These are phyloP conservation scores for Rutilus rutilus DNA, from an alignment of 2,113 vertebrate genomes.

Conservation along the genomic window DNA sequence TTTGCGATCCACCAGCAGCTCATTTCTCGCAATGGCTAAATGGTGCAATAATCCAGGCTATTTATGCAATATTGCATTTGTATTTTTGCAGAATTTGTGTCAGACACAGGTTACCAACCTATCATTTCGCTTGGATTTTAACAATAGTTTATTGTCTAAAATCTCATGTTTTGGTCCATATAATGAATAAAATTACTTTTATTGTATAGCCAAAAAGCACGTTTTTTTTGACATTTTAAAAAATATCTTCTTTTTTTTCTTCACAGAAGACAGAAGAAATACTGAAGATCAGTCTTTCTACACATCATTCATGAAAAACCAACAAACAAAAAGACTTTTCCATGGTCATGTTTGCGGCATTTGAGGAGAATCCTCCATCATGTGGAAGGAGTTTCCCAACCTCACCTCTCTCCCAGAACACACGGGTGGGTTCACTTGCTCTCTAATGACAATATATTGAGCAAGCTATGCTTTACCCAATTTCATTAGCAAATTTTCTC, in stretches of 20 bases:
- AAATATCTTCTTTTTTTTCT: not conserved
- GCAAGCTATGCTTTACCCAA: conserved; percentile 61
- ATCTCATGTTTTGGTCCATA: not conserved
- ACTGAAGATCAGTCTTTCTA: not conserved
- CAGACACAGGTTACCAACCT: not conserved
- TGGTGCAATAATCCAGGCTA: not conserved
- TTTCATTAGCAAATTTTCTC: conserved; percentile 47
- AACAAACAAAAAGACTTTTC: not conserved
- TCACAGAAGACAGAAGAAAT: not conserved
- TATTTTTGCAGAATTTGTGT: not conserved
- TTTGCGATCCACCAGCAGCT: not conserved
- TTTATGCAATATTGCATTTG: not conserved
- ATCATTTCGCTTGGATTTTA: not conserved
- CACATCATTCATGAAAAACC: not conserved
- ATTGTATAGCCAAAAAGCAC: too few relatives aligned
- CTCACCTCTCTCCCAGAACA: conserved; percentile 43
- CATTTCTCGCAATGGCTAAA: not conserved
- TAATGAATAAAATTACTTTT: too few relatives aligned
- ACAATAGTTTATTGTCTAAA: not conserved
- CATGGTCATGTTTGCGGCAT: not conserved
- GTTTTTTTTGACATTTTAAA: not conserved
- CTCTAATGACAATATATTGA: conserved; percentile 49
- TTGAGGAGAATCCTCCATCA: not conserved
- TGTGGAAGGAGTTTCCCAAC: conserved; percentile 31
- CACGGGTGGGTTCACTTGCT: conserved; percentile 26